Conservation (phyloP, 2,888 invertebrate genomes). For the Trissolcus brochymenae region DNA sequence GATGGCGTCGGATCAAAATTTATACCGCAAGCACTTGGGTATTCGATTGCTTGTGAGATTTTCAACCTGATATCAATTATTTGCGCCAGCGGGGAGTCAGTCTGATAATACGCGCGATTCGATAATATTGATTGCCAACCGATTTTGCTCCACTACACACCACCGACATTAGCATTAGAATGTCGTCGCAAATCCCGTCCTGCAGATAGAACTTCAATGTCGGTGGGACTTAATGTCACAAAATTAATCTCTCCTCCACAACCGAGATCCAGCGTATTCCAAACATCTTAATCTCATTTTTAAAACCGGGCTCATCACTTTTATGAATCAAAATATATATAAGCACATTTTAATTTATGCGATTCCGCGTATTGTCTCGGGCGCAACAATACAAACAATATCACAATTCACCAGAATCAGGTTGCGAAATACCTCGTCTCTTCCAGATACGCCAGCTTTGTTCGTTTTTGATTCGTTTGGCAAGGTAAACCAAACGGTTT, state of each 20-base stretch:
- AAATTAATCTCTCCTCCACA: constrained; percentile 45
- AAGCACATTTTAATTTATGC: too few species aligned
- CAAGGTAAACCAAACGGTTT: too few species aligned
- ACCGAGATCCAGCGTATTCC: too few species aligned
- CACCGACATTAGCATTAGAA: constrained; percentile 47
- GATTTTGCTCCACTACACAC: constrained; percentile 18
- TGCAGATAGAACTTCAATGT: constrained; percentile 29
- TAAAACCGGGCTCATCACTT: too few species aligned
- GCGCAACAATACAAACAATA: too few species aligned
- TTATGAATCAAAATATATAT: too few species aligned
- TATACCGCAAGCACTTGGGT: constrained; percentile 12
- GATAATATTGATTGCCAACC: constrained; percentile 50
- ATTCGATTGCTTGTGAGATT: constrained; percentile 40
- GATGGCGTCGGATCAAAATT: too few species aligned
- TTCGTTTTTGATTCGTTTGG: too few species aligned
- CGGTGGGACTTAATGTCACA: constrained; percentile 33
- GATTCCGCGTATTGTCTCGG: too few species aligned
- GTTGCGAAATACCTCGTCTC: not conserved
- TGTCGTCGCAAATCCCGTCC: constrained; percentile 44
- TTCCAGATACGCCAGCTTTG: too few species aligned
- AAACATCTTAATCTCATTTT: too few species aligned
- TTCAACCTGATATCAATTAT: not conserved
- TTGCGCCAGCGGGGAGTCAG: not conserved
- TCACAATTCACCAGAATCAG: too few species aligned
- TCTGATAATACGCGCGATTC: constrained; percentile 47